Percentiles rank a stretch among this genome's conserved stretches.
phyloP scores from a whole-genome alignment of 2,797 vertebrate genomes.

The Xiphophorus birchmanni region DNA sequence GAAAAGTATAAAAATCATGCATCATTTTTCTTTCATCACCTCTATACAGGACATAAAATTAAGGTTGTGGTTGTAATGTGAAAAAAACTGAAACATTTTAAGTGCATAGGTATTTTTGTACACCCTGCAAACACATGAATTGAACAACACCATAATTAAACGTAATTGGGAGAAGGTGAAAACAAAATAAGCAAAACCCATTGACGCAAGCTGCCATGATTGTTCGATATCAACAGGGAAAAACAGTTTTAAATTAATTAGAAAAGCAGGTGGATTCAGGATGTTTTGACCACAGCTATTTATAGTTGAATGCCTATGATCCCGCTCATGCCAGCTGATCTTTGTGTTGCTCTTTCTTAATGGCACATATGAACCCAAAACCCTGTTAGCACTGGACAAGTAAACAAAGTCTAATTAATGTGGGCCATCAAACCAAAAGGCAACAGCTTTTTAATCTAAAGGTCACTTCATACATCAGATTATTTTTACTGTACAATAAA shows the following conservation, averaged over 20 bases:
- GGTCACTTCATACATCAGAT: constrained; percentile 8
- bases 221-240: not conserved
- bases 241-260: not conserved
- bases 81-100: not conserved
- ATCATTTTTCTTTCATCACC: not conserved
- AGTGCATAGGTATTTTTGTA: not conserved
- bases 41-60: not conserved
- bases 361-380: constrained; percentile 31
- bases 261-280: not conserved
- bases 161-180: not conserved
- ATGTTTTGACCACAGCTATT: constrained; percentile 4
- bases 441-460: not conserved
- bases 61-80: not conserved
- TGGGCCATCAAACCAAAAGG: constrained; percentile 24
- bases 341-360: constrained; percentile 53
- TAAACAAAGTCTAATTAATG: constrained; percentile 4
- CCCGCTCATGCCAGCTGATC: constrained; percentile 62
- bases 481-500: constrained; percentile 23
- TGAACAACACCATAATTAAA: not conserved
- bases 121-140: not conserved
- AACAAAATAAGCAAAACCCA: not conserved
- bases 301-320: constrained; percentile 50
- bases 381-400: constrained; percentile 10
- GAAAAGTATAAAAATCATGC: not conserved
- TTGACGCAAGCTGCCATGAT: not conserved